A percentile compares a stretch with the other conserved stretches of the same genome.
Conservation (phyloP, 2,113 vertebrate genomes). For the Odontesthes bonariensis region DNA sequence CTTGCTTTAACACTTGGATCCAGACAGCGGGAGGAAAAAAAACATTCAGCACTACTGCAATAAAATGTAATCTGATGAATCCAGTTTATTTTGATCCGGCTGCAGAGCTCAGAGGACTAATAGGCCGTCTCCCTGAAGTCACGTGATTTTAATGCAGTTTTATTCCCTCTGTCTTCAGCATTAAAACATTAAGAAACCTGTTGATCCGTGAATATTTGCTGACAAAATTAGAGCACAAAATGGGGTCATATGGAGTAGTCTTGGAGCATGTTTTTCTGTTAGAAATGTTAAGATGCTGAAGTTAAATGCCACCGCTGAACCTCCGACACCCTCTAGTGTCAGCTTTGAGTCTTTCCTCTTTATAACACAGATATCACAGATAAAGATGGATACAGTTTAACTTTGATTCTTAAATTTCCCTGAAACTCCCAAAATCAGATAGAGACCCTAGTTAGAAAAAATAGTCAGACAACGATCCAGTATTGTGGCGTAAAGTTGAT, state of each 20-base stretch:
- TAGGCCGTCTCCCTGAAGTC: not conserved
- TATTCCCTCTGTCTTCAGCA: not conserved
- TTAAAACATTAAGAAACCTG: not conserved
- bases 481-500: no score
- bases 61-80: no score
- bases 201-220: not conserved
- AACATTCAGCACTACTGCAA: no score
- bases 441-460: no score
- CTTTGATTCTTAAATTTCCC: no score
- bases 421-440: no score
- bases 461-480: no score
- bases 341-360: no score
- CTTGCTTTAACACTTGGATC: not conserved
- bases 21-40: not conserved
- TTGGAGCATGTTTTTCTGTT: conserved; percentile 1
- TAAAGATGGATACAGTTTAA: no score
- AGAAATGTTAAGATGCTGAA: not conserved
- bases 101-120: not conserved
- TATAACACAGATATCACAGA: no score
- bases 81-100: not conserved
- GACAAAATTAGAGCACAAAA: not conserved
- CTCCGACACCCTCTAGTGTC: conserved; percentile 75
- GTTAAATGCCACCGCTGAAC: conserved; percentile 24
- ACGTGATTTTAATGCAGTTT: not conserved
- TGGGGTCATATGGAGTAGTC: not conserved